Conservation (phyloP, 2,888 invertebrate genomes). For the Gasteruption jaculator region DNA sequence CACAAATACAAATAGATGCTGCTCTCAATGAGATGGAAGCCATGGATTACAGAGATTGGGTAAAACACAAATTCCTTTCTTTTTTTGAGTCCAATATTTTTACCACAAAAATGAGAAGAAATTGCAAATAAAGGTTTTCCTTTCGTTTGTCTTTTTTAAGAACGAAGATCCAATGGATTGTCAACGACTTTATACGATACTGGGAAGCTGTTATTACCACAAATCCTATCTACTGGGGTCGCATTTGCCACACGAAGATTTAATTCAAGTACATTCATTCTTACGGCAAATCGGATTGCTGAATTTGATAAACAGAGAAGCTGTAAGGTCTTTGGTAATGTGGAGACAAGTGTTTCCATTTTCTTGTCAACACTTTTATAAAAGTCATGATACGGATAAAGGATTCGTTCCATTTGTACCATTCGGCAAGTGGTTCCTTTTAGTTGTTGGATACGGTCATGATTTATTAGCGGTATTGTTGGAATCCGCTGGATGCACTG, state of each 20-base stretch:
- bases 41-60: slow-evolving; percentile 87
- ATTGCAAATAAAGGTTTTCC: slow-evolving; percentile 7
- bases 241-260: slow-evolving; percentile 71
- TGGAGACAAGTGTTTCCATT: slow-evolving; percentile 73
- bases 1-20: slow-evolving; percentile 78
- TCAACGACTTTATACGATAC: slow-evolving; percentile 66
- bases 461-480: slow-evolving; percentile 68
- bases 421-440: slow-evolving; percentile 67
- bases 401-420: slow-evolving; percentile 48
- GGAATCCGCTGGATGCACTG: slow-evolving; percentile 73
- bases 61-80: slow-evolving; percentile 42
- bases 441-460: slow-evolving; percentile 68
- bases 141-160: slow-evolving; percentile 49
- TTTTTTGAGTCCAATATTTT: neutral
- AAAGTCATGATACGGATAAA: slow-evolving; percentile 27
- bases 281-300: slow-evolving; percentile 72
- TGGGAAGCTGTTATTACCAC: slow-evolving; percentile 63
- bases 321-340: slow-evolving; percentile 67
- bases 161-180: slow-evolving; percentile 74
- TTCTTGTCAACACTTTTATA: slow-evolving; percentile 50
- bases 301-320: slow-evolving; percentile 62
- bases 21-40: slow-evolving; percentile 86
- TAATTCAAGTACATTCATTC: slow-evolving; percentile 72
- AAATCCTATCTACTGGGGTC: slow-evolving; percentile 71
- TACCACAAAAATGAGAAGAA: neutral